Evolutionary conservation across 2,888 invertebrate species (phyloP).

Genomic region (Schrankia costaestrigalis): DNA sequence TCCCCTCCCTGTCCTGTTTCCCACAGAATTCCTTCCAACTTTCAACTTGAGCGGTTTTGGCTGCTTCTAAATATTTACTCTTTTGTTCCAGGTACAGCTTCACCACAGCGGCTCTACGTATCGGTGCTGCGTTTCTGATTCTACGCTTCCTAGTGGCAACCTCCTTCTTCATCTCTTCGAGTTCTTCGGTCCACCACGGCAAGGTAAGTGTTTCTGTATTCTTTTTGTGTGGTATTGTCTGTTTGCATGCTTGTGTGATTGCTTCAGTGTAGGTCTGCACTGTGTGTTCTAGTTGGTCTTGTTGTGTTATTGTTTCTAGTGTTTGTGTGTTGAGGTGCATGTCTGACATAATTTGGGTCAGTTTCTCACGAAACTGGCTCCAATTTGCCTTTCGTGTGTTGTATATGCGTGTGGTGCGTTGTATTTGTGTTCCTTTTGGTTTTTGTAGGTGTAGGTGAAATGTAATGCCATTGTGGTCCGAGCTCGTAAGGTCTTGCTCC

Average conservation of each 20-base stretch:
- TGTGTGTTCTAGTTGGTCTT: slow-evolving; percentile 2
- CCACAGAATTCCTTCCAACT: slow-evolving; percentile 21
- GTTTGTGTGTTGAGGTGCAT: not conserved
- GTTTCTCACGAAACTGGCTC: slow-evolving; percentile 11
- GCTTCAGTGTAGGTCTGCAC: slow-evolving; percentile 1
- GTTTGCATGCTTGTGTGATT: slow-evolving; percentile 5
- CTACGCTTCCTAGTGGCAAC: slow-evolving; percentile 11
- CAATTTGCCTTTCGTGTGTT: slow-evolving; percentile 22
- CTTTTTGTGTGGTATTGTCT: slow-evolving; percentile 11
- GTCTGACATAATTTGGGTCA: slow-evolving; percentile 3
- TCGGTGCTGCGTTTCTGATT: slow-evolving; percentile 13
- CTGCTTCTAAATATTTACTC: slow-evolving; percentile 8
- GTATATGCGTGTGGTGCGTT: slow-evolving; percentile 12
- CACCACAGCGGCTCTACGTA: slow-evolving; percentile 9
- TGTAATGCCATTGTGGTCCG: too few relatives aligned
- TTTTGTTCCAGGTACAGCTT: slow-evolving; percentile 13
- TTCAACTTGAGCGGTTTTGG: slow-evolving; percentile 1
- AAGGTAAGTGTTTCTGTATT: slow-evolving; percentile 2
- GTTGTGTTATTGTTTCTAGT: slow-evolving; percentile 1
- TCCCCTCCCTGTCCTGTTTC: slow-evolving; percentile 15
- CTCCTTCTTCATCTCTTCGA: slow-evolving; percentile 10
- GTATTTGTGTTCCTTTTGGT: not conserved
- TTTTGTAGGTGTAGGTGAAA: slow-evolving; percentile 13
- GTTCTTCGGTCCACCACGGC: slow-evolving; percentile 22
- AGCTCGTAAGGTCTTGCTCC: too few relatives aligned